Conservation (phyloP, 2,113 vertebrate species). For the Ceyx melanurus region DNA sequence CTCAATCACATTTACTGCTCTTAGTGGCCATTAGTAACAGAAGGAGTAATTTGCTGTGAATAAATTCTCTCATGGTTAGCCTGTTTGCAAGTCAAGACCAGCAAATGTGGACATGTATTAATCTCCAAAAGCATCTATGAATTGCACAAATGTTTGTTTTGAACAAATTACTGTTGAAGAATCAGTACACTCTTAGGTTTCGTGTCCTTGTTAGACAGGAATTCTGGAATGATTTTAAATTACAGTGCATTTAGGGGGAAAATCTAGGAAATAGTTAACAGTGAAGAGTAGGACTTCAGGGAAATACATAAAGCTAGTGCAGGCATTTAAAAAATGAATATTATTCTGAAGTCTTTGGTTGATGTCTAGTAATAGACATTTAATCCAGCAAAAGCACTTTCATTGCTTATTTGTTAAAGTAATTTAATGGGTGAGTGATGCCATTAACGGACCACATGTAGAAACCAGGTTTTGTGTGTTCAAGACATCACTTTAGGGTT, state of each 20-base stretch:
- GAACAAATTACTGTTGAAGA: not conserved
- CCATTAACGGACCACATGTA: conserved; percentile 37
- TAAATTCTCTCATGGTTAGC: not conserved
- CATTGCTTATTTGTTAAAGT: conserved; percentile 52
- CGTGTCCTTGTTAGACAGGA: not conserved
- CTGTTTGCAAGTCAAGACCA: not conserved
- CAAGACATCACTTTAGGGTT: conserved; percentile 11
- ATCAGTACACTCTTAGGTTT: not conserved
- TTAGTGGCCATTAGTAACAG: not conserved
- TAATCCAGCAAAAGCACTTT: conserved; percentile 23
- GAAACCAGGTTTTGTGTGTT: not conserved
- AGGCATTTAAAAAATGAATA: not conserved
- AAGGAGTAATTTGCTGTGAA: not conserved
- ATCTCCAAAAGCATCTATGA: not conserved
- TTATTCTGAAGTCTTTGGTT: not conserved
- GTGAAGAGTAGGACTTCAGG: not conserved
- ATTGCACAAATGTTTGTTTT: not conserved
- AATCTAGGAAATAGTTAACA: not conserved
- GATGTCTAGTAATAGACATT: not conserved
- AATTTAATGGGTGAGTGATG: conserved; percentile 45
- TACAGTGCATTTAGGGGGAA: conserved; percentile 4
- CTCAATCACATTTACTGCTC: not conserved
- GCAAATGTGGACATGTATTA: not conserved
- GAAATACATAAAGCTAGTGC: not conserved
- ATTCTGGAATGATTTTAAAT: conserved; percentile 35